Evolutionary conservation across 2,113 vertebrate species (phyloP).

Genomic region (Plecotus auritus): DNA sequence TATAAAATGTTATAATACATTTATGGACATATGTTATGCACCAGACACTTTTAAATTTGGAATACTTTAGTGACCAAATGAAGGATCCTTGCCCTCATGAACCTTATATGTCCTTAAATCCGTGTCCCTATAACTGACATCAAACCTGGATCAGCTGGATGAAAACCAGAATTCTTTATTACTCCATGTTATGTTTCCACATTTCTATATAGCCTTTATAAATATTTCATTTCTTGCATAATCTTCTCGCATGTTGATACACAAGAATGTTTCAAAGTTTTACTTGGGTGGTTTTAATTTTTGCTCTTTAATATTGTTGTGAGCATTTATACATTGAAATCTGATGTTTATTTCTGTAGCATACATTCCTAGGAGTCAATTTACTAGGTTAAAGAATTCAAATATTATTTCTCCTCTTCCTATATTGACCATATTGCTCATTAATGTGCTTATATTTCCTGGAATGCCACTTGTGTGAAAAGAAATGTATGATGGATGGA

Average conservation of each 20-base stretch:
- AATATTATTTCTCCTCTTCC: not conserved
- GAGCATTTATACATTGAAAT: not conserved
- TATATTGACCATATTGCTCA: not conserved
- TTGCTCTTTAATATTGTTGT: not conserved
- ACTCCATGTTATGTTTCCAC: not conserved
- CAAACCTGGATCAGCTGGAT: not conserved
- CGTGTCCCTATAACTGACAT: not conserved
- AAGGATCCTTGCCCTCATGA: not conserved
- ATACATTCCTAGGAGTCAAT: not conserved
- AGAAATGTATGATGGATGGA: not conserved
- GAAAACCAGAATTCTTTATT: not conserved
- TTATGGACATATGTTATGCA: not conserved
- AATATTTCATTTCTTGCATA: not conserved
- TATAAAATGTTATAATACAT: slow-evolving; percentile 34
- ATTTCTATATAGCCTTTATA: not conserved
- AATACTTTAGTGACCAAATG: not conserved
- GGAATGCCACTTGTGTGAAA: not conserved
- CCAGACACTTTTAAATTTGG: not conserved
- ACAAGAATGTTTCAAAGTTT: not conserved
- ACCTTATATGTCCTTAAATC: not conserved
- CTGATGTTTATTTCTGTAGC: not conserved
- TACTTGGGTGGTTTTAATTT: not conserved
- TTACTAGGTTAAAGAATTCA: not conserved
- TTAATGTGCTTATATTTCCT: not conserved
- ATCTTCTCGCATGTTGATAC: not conserved